Conservation (phyloP, 2,888 invertebrate genomes). For the Gymnosoma rotundatum region DNA sequence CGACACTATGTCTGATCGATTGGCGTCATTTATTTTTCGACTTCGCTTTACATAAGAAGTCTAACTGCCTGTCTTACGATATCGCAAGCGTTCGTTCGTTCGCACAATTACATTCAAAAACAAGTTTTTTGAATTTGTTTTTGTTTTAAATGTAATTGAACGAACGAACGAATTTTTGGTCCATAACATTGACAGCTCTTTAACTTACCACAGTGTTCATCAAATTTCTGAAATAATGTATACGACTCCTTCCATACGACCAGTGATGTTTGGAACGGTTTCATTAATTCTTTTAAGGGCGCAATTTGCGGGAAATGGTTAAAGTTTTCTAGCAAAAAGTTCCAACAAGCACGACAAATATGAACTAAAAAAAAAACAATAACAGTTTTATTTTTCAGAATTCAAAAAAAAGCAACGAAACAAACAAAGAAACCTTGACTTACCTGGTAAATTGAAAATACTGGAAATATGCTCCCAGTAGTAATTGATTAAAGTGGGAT, state of each 20-base stretch:
- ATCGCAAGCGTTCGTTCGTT: too few relatives aligned
- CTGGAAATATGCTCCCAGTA: slow-evolving; percentile 74
- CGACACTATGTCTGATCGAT: too few relatives aligned
- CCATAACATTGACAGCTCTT: neutral
- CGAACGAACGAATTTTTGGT: too few relatives aligned
- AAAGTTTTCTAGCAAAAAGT: slow-evolving; percentile 74
- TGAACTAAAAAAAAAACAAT: slow-evolving; percentile 59
- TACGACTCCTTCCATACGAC: slow-evolving; percentile 74
- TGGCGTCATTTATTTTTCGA: too few relatives aligned
- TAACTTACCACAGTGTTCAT: slow-evolving; percentile 72
- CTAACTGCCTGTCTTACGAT: too few relatives aligned
- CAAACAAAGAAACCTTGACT: slow-evolving; percentile 3
- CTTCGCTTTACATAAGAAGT: too few relatives aligned
- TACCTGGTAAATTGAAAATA: slow-evolving; percentile 74
- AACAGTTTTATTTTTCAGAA: neutral
- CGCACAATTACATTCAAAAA: too few relatives aligned
- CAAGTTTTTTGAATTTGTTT: too few relatives aligned
- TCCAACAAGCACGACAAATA: slow-evolving; percentile 74
- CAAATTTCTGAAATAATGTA: slow-evolving; percentile 73
- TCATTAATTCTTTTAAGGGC: slow-evolving; percentile 75
- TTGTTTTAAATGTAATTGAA: too few relatives aligned
- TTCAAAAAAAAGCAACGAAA: neutral
- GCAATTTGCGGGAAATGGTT: slow-evolving; percentile 74
- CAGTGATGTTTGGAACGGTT: slow-evolving; percentile 68
- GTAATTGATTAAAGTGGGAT: slow-evolving; percentile 23